phyloP scores from a whole-genome alignment of 2,797 vertebrate species.

The Natrix natrix region DNA sequence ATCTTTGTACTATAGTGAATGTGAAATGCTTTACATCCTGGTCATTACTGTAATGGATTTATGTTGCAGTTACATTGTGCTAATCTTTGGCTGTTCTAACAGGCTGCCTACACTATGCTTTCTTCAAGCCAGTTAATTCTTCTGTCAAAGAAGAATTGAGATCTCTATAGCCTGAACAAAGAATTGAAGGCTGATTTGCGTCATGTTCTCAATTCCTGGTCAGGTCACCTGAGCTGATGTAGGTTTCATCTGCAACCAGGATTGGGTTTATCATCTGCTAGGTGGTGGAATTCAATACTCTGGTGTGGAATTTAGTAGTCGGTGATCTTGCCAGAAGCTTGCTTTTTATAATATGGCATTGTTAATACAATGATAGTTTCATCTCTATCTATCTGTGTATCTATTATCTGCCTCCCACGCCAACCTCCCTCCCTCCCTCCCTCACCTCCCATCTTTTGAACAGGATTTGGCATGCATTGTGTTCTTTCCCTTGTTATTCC shows the following conservation, averaged over 20 bases:
- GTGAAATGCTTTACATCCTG: background rate
- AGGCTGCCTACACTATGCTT: background rate
- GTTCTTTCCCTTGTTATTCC: background rate
- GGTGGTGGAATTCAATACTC: constrained; percentile 17
- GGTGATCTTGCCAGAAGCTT: background rate
- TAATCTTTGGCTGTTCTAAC: background rate
- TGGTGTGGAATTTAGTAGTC: background rate
- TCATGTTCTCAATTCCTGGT: background rate
- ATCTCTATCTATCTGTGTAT: background rate
- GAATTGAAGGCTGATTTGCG: background rate
- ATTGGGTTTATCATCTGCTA: constrained; percentile 11
- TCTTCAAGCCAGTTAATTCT: background rate
- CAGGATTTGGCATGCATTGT: background rate
- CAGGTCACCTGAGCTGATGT: background rate
- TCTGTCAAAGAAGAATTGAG: background rate
- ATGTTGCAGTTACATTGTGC: background rate
- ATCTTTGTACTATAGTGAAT: background rate
- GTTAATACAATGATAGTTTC: background rate
- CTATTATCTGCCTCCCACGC: background rate
- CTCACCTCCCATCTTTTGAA: background rate
- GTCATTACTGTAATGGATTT: background rate
- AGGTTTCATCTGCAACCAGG: background rate
- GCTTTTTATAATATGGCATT: background rate
- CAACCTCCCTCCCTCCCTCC: background rate
- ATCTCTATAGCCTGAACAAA: background rate